Base-by-base conservation (phyloP, 2,888 invertebrate genomes). In the Micoletzkya japonica region DNA sequence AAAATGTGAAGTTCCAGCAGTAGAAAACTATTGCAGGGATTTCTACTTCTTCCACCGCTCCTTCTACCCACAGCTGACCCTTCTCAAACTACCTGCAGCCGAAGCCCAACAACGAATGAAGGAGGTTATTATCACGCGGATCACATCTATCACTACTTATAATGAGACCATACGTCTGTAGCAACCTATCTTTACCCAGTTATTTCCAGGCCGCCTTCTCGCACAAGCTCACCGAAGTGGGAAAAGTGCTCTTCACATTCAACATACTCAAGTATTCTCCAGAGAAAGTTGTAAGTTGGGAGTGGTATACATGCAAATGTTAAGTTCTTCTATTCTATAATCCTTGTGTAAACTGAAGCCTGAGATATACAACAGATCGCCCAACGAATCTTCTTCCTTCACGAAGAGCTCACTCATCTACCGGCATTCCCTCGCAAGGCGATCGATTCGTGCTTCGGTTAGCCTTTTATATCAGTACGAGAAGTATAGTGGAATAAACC, bases 351-450 rank as follows among this genome's bases (percentile, higher is more conserved):
- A n/a, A n/a, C n/a, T n/a, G n/a, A n/a, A n/a, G 10, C 10, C 10
- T 26, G 30, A 4, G 24, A 34, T 17, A 44, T 17, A 64, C 85
- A 82, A 70, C 86, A 93, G 92, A 91, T 96, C 14, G 95, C 96
- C 7, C 97, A 96, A 88, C 90, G 97, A 76, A 96, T 98, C 3
- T 95, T 96, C 2, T 98, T 98, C 86, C 89, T 99, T 6, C 97
- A 98, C 86, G 98, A 99, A 85, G 98, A 99, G 87, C 89, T 99
- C 10, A 95, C 96, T 91, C 98, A 98, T 86, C 88, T 98, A 10
- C 97, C 97, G 0, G 93, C 97, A 0, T 99, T 99, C 86, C 98
- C 98, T 0, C 90, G 98, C 37, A 97, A 97, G 88, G 96, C 97
- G 2, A 88, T 99, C 0, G 98, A 99, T 87, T 92, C 95, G 0